These are phyloP conservation scores for Noctua pronuba DNA, from an alignment of 2,888 invertebrate genomes.

Conservation along the genomic window DNA sequence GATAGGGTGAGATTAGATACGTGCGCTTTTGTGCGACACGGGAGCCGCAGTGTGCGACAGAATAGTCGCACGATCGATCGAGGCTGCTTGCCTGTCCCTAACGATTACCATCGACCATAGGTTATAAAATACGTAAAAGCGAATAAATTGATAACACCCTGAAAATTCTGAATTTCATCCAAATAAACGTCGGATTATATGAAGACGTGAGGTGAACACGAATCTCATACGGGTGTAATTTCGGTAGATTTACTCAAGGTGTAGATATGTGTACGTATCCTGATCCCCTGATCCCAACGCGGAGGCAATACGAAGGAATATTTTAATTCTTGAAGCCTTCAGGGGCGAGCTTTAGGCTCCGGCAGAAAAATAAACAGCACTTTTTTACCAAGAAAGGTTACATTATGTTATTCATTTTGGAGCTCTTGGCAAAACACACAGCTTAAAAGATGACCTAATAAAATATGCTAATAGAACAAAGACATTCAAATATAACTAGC, in stretches of 20 bases:
- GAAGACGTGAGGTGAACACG: slow-evolving; percentile 38
- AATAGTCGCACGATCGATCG: slow-evolving; percentile 56
- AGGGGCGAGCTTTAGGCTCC: neutral
- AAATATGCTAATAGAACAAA: slow-evolving; percentile 12
- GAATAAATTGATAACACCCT: slow-evolving; percentile 31
- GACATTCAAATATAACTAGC: too few relatives aligned
- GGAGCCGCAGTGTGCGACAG: slow-evolving; percentile 41
- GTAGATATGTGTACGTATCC: neutral
- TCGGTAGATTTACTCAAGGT: slow-evolving; percentile 22
- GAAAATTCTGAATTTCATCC: slow-evolving; percentile 22
- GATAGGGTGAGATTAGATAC: slow-evolving; percentile 67
- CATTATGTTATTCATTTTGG: neutral
- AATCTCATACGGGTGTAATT: slow-evolving; percentile 25
- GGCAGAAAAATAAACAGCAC: slow-evolving; percentile 5
- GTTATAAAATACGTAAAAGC: slow-evolving; percentile 7
- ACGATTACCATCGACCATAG: slow-evolving; percentile 21
- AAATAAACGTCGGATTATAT: slow-evolving; percentile 31
- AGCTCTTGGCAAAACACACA: neutral
- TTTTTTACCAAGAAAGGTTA: slow-evolving; percentile 7
- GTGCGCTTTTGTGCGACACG: slow-evolving; percentile 61
- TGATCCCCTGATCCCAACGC: slow-evolving; percentile 3
- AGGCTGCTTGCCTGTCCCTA: slow-evolving; percentile 1
- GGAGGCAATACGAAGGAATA: slow-evolving; percentile 31
- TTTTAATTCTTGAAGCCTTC: slow-evolving; percentile 36
- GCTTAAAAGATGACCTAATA: neutral